Conservation (phyloP, 53 echinoderm and acorn worm genomes). For the Actinopyga echinites region DNA sequence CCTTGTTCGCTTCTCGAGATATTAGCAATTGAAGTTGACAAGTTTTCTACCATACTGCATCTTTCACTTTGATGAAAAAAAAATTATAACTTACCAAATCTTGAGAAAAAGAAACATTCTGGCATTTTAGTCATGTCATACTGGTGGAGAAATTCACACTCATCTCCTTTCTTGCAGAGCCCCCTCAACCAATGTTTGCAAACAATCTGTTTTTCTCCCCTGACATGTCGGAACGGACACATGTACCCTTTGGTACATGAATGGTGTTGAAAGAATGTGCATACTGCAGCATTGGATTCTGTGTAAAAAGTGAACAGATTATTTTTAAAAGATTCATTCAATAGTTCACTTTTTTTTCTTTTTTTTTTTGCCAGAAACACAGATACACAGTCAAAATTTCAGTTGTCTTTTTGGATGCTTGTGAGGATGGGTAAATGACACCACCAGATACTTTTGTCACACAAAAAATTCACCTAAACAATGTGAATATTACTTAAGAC, state of each 20-base stretch:
- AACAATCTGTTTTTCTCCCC: slow-evolving; percentile 92
- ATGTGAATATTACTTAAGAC: no score
- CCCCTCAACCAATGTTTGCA: slow-evolving; percentile 99
- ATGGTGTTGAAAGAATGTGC: slow-evolving; percentile 84
- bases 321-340: background rate
- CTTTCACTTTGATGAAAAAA: background rate
- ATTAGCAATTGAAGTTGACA: no score
- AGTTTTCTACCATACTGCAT: no score
- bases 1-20: no score
- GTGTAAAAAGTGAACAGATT: background rate
- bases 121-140: slow-evolving; percentile 99
- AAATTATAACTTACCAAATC: slow-evolving; percentile 80
- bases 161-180: slow-evolving; percentile 96
- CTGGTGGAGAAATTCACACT: slow-evolving; percentile 97
- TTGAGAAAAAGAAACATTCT: slow-evolving; percentile 96
- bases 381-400: no score
- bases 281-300: slow-evolving; percentile 89
- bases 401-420: no score
- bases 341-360: no score
- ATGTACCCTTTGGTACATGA: slow-evolving; percentile 78
- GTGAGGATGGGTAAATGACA: no score
- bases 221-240: slow-evolving; percentile 96
- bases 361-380: no score
- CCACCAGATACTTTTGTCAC: no score
- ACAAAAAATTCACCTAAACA: no score